Evolutionary conservation across 2,113 vertebrate genomes (phyloP).

Genomic region (Enhydra lutris): DNA sequence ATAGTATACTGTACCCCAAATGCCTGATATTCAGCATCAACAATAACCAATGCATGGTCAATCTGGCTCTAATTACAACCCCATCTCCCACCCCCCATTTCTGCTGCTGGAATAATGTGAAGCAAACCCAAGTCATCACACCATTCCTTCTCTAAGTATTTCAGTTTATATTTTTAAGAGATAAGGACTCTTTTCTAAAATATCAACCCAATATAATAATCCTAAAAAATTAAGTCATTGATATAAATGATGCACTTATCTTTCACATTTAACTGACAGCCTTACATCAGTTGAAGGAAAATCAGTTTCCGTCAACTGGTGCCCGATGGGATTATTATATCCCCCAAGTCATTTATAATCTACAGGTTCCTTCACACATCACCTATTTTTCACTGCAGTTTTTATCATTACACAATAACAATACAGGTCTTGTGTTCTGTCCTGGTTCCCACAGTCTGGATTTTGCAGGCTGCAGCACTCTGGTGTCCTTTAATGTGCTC

Average conservation of each 20-base stretch:
- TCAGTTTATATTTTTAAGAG: not conserved
- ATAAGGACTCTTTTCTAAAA: not conserved
- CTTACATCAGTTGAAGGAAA: not conserved
- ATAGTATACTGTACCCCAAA: not conserved
- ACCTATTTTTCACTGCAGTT: not conserved
- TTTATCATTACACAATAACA: not conserved
- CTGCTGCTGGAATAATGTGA: not conserved
- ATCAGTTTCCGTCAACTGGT: not conserved
- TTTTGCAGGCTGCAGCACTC: not conserved
- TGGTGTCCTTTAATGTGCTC: not conserved
- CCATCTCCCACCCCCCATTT: not conserved
- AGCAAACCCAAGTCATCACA: not conserved
- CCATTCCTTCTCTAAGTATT: not conserved
- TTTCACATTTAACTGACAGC: not conserved
- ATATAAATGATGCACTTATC: not conserved
- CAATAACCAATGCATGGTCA: not conserved
- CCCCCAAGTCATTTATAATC: not conserved
- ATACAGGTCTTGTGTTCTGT: not conserved
- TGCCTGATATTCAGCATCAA: not conserved
- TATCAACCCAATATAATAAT: not conserved
- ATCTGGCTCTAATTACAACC: not conserved
- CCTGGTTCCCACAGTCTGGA: not conserved
- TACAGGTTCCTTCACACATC: not conserved
- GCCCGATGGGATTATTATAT: not conserved
- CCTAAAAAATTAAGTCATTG: not conserved